Conservation (phyloP, 2,888 invertebrate species). For the Dryocosmus kuriphilus region DNA sequence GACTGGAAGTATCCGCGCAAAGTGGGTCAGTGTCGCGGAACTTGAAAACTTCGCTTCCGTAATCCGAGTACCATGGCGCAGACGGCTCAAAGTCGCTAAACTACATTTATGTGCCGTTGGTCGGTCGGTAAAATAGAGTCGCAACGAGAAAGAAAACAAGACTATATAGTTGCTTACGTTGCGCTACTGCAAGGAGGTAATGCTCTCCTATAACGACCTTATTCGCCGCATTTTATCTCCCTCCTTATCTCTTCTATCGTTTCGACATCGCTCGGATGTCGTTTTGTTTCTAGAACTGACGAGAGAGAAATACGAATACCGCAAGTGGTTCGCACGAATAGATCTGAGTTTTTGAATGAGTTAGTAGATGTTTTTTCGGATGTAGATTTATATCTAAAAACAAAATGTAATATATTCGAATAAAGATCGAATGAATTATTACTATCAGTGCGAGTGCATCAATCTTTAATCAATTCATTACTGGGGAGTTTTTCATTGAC, state of each 20-base stretch:
- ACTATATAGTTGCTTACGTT: constrained; percentile 38
- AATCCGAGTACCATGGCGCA: constrained; percentile 68
- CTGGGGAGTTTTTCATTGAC: too few relatives aligned
- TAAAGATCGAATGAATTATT: too few relatives aligned
- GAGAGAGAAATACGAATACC: constrained; percentile 5
- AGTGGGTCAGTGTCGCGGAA: constrained; percentile 78
- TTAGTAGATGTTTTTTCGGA: background rate
- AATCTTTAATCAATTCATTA: too few relatives aligned
- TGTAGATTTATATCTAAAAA: too few relatives aligned
- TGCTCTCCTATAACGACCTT: constrained; percentile 20
- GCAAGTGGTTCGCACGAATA: constrained; percentile 11
- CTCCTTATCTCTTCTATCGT: constrained; percentile 17
- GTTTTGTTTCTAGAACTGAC: constrained; percentile 14
- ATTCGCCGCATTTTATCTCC: constrained; percentile 22
- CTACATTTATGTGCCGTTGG: constrained; percentile 53
- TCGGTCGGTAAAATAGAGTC: constrained; percentile 45
- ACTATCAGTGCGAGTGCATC: too few relatives aligned
- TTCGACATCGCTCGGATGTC: constrained; percentile 7
- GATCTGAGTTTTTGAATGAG: background rate
- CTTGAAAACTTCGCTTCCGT: constrained; percentile 77
- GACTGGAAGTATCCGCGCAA: constrained; percentile 71
- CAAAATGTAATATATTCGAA: too few relatives aligned
- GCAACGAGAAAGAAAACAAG: constrained; percentile 34
- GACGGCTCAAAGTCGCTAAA: constrained; percentile 57
- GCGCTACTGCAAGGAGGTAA: constrained; percentile 4